Percentiles rank a stretch among this genome's conserved stretches.
These are phyloP conservation scores for Spheniscus humboldti DNA, from an alignment of 2,797 vertebrate genomes.

Conservation along the genomic window DNA sequence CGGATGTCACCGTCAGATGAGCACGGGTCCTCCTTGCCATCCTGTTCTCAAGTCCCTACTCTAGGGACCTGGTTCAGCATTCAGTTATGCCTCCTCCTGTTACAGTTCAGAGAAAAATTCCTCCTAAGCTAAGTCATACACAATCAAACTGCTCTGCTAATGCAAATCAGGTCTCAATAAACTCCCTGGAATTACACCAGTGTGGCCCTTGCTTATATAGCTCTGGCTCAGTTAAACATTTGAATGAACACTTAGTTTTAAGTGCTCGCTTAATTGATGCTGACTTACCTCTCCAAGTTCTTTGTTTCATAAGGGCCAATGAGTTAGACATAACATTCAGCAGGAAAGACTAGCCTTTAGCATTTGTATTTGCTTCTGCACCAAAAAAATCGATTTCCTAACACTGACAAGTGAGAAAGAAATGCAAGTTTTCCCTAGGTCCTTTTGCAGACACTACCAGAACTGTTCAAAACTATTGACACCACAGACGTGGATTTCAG, in stretches of 20 bases:
- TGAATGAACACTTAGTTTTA: not conserved
- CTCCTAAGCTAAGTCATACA: not conserved
- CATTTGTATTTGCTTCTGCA: not conserved
- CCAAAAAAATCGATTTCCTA: not conserved
- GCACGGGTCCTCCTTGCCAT: not conserved
- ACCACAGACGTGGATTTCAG: not conserved
- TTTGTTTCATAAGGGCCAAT: not conserved
- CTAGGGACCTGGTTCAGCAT: not conserved
- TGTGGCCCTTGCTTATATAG: not conserved
- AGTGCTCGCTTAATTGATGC: not conserved
- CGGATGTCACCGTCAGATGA: rapidly evolving
- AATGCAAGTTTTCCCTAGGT: not conserved
- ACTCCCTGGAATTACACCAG: not conserved
- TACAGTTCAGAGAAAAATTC: not conserved
- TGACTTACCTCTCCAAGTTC: not conserved
- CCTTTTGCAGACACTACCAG: not conserved
- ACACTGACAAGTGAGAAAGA: not conserved
- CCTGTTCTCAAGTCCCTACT: not conserved
- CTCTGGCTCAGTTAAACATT: not conserved
- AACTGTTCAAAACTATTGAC: not conserved
- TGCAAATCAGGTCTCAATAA: not conserved
- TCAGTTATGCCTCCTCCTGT: not conserved
- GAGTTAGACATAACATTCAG: not conserved
- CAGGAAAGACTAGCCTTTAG: not conserved
- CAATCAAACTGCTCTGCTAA: not conserved